phyloP scores from a whole-genome alignment of 2,113 vertebrate species.

The Gymnorhina tibicen region DNA sequence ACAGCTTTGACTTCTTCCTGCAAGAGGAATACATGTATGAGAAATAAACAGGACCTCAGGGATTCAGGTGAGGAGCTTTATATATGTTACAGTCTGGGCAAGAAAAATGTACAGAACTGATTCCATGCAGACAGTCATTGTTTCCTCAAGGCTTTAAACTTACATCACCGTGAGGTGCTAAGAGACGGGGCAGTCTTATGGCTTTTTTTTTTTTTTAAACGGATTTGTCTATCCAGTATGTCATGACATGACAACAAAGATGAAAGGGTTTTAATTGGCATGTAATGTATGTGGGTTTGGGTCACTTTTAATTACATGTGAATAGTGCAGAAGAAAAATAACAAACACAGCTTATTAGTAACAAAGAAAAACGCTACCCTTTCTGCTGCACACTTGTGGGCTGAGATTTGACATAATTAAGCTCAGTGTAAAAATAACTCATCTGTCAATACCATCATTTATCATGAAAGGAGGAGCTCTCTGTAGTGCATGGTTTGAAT shows the following conservation, averaged over 20 bases:
- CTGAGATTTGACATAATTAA: neutral
- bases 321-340: neutral
- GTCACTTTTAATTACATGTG: neutral
- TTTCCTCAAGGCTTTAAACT: neutral
- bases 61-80: neutral
- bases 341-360: neutral
- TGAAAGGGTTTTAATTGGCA: neutral
- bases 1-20: neutral
- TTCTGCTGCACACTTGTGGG: neutral
- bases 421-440: neutral
- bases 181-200: fast-evolving
- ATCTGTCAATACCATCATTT: neutral
- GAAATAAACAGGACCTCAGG: neutral
- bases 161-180: neutral
- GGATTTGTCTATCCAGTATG: neutral
- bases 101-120: neutral
- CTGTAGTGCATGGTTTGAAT: slow-evolving; percentile 23
- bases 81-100: neutral
- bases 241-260: neutral
- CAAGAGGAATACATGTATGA: neutral
- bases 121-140: neutral
- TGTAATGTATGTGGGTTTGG: neutral
- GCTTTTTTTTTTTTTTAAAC: neutral
- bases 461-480: neutral
- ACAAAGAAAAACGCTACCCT: neutral